These are phyloP conservation scores for Spodoptera littoralis DNA, from an alignment of 2,888 invertebrate genomes.

Conservation along the genomic window DNA sequence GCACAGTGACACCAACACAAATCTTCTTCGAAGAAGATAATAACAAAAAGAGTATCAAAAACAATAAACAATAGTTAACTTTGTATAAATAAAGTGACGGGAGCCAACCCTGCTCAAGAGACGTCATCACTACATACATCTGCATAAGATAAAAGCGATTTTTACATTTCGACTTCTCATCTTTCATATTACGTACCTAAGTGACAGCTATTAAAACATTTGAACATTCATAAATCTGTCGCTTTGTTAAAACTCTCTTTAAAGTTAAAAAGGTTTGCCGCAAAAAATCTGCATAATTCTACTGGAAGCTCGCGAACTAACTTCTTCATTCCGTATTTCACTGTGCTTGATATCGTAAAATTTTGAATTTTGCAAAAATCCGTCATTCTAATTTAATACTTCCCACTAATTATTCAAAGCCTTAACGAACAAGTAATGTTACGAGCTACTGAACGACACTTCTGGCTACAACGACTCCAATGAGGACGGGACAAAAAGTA, in stretches of 20 bases:
- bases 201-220: constrained; percentile 18
- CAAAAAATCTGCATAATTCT: background rate
- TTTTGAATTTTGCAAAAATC: background rate
- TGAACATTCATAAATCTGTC: constrained; percentile 10
- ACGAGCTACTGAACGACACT: constrained; percentile 14
- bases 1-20: constrained; percentile 1
- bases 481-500: constrained; percentile 22
- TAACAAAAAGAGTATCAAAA: background rate
- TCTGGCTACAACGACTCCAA: constrained; percentile 11
- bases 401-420: constrained; percentile 5
- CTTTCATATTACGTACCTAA: constrained; percentile 19
- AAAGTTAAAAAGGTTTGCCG: constrained; percentile 3
- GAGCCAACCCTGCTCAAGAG: constrained; percentile 3
- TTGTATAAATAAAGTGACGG: constrained; percentile 6
- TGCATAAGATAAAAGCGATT: constrained; percentile 7
- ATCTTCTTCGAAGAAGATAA: no score
- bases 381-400: background rate
- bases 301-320: background rate
- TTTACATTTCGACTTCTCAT: constrained; percentile 9
- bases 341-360: background rate
- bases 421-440: constrained; percentile 9
- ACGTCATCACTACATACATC: constrained; percentile 12
- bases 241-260: constrained; percentile 1
- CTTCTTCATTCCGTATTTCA: constrained; percentile 4
- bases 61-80: constrained; percentile 4